A percentile compares a stretch with the other conserved stretches of the same genome.
phyloP scores from a whole-genome alignment of 2,797 vertebrate species.

The Sebastes hubbsi region DNA sequence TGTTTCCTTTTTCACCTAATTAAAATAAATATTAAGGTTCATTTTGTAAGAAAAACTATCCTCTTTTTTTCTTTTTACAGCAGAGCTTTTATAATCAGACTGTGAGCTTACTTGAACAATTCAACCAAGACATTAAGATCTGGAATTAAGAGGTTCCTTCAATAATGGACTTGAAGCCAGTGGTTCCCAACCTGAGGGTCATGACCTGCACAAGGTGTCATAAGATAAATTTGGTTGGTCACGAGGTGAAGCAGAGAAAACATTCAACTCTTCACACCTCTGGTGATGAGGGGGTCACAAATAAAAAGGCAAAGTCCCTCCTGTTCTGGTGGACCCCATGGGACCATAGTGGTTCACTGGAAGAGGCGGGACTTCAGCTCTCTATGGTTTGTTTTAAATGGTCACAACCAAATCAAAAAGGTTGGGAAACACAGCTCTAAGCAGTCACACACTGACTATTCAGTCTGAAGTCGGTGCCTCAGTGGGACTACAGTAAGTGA shows the following conservation, averaged over 20 bases:
- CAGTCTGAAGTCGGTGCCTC: no score
- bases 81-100: neutral
- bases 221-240: neutral
- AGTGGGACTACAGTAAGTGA: neutral
- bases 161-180: neutral
- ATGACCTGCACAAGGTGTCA: neutral
- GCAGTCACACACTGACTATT: neutral
- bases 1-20: neutral
- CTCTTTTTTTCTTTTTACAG: neutral
- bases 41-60: neutral
- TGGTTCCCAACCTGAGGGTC: neutral
- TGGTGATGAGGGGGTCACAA: neutral
- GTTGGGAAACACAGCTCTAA: neutral
- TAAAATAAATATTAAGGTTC: no score
- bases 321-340: no score
- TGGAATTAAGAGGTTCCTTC: neutral
- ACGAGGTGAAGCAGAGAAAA: neutral
- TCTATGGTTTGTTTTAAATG: neutral
- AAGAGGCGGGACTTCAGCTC: no score
- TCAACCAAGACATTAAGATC: neutral
- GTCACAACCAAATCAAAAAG: neutral
- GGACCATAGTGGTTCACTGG: no score
- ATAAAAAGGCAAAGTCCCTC: accelerated
- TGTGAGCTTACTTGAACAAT: neutral
- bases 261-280: neutral